These are phyloP conservation scores for Tokudaia tokunoshimensis DNA, from an alignment of 2,797 vertebrate species.

Conservation along the genomic window DNA sequence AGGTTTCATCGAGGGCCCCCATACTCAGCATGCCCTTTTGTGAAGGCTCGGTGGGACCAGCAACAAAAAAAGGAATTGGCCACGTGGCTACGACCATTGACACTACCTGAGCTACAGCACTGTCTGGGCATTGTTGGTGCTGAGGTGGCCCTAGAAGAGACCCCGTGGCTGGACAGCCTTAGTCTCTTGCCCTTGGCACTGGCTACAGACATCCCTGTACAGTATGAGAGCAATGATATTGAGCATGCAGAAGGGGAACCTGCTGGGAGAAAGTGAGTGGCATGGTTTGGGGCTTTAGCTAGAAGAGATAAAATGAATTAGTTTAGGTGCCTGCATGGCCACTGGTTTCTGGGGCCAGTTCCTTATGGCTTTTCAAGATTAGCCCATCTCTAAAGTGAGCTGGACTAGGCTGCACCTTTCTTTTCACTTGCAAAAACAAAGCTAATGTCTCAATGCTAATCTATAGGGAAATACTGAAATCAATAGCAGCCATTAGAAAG, in stretches of 20 bases:
- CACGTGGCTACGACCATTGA: constrained; percentile 74
- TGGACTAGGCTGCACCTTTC: background rate
- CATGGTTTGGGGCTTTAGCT: background rate
- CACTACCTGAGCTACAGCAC: constrained; percentile 86
- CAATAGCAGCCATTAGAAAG: background rate
- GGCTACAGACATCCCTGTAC: constrained; percentile 83
- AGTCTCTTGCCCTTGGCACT: constrained; percentile 85
- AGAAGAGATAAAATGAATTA: background rate
- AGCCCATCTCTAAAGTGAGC: background rate
- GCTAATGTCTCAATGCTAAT: constrained; percentile 31
- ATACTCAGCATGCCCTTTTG: constrained; percentile 70
- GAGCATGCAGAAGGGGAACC: background rate
- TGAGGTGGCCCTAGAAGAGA: constrained; percentile 79
- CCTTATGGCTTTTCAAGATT: background rate
- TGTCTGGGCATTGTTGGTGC: constrained; percentile 86
- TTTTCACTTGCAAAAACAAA: constrained; percentile 64
- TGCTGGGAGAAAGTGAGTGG: constrained; percentile 39
- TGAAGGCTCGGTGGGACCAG: constrained; percentile 11
- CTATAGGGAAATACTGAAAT: constrained; percentile 35
- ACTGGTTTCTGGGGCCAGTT: background rate
- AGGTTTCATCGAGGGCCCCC: background rate
- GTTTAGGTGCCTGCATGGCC: background rate
- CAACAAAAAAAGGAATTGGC: constrained; percentile 14
- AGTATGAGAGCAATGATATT: constrained; percentile 36
- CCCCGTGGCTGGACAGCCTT: constrained; percentile 85